Percentiles rank a stretch among this genome's conserved stretches.
Conservation (phyloP, 2,888 invertebrate species). For the Melieria crassipennis region DNA sequence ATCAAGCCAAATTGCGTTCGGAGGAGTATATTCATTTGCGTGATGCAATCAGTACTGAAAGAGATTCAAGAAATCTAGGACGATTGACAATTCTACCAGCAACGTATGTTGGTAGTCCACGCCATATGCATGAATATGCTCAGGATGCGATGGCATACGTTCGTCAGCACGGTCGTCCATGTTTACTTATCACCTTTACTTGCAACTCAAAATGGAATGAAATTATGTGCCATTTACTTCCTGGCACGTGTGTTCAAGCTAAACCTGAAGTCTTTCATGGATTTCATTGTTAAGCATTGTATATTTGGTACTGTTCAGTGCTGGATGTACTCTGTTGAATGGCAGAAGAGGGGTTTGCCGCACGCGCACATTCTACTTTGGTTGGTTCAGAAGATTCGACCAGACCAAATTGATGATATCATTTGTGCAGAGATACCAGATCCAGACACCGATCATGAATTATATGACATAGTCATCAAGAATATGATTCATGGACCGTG, state of each 20-base stretch:
- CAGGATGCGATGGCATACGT: conserved; percentile 42
- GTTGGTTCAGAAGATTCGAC: conserved; percentile 50
- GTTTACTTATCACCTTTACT: conserved; percentile 38
- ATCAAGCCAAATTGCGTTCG: conserved; percentile 11
- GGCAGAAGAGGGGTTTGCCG: conserved; percentile 57
- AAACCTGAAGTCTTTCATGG: background rate
- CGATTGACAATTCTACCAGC: conserved; percentile 39
- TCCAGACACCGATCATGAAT: conserved; percentile 36
- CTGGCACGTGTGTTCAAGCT: conserved; percentile 31
- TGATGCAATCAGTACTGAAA: conserved; percentile 26
- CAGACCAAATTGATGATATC: conserved; percentile 52
- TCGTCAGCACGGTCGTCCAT: conserved; percentile 37
- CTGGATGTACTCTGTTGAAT: conserved; percentile 46
- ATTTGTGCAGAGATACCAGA: conserved; percentile 49
- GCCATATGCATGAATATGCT: conserved; percentile 43
- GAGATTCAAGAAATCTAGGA: conserved; percentile 28
- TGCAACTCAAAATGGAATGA: conserved; percentile 39
- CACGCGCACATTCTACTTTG: conserved; percentile 55
- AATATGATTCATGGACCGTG: conserved; percentile 44
- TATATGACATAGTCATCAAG: conserved; percentile 36
- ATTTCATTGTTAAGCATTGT: background rate
- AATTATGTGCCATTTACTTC: conserved; percentile 33
- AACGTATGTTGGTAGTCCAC: conserved; percentile 40
- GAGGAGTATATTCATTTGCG: conserved; percentile 23
- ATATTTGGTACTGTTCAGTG: conserved; percentile 1